phyloP scores from a whole-genome alignment of 2,888 invertebrate species.

The Acanthopleura granulata region DNA sequence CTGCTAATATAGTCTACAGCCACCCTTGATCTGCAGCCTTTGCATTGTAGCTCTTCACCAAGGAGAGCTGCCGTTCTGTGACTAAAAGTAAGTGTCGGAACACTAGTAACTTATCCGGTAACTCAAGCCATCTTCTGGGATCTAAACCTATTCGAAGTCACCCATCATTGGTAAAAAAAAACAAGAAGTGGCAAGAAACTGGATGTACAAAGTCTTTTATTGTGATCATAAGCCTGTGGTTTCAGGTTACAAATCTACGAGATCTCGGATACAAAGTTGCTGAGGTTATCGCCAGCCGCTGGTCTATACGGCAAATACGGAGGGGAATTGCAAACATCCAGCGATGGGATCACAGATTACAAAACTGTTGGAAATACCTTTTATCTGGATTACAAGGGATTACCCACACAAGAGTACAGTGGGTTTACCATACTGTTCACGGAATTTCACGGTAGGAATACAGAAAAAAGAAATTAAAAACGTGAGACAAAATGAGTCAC shows the following conservation, averaged over 20 bases:
- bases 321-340: not conserved
- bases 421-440: slow-evolving; percentile 10
- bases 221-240: not conserved
- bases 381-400: slow-evolving; percentile 13
- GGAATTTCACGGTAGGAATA: slow-evolving; percentile 11
- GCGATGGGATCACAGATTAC: not conserved
- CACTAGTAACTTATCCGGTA: no score
- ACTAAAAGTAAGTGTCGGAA: no score
- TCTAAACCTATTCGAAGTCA: no score
- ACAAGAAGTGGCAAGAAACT: not conserved
- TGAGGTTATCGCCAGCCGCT: not conserved
- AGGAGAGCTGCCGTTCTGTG: no score
- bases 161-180: not conserved
- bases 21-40: no score
- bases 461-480: no score
- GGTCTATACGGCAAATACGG: slow-evolving; percentile 15
- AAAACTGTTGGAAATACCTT: not conserved
- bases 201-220: not conserved
- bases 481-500: no score
- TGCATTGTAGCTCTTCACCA: no score
- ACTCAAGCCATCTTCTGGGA: no score
- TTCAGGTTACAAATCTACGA: slow-evolving; percentile 4
- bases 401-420: not conserved
- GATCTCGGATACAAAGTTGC: not conserved
- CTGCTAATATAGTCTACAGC: no score